Base-by-base conservation (phyloP, 2,797 vertebrate species). In the Hydrocynus forskahlii region DNA sequence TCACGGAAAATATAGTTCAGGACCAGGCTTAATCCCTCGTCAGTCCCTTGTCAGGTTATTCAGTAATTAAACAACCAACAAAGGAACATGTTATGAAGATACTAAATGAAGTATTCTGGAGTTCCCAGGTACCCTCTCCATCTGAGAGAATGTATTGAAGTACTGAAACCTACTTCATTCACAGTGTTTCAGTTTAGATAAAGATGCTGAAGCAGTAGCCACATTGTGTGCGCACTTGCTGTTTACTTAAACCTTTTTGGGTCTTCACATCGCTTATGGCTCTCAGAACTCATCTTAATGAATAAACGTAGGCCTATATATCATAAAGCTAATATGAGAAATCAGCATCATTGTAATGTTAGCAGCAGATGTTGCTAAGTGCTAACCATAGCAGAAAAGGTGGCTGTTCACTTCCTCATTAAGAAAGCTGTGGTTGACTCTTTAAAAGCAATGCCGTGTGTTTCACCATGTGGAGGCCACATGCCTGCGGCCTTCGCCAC, bases 401-500 rank as follows among this genome's bases (percentile, higher is more conserved):
- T 83, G 45, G 82, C 76, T 78, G 82, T 40, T 21, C 52, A 35
- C 67, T 69, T 16, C 55, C 86, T 89, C 81, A 88, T 91, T 90
- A 90, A 88, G 88, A 82, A 60, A 68, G 67, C 68, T 64, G 59
- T 23, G 71, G 79, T 76, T 35, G 66, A 68, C 70, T 71, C 85
- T 80, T 79, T 29, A 84, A 85, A 83, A 76, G 78, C 75, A 88
- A 79, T 45, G 21, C 66, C 21, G 17, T 38, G 14, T 17, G 1
- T 14, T 12, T 76, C 77, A 67, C 86, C 90, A 93, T 92, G 86
- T 93, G 90, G 85, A 84, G 80, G 75, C 80, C 93, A 93, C 87
- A 91, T 92, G 93, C 81, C 68, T 64, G 25, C 72, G 86, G 87
- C 50, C 67, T 79, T 35, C 48, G 3, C 66, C 77, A 62, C 35